phyloP scores from a whole-genome alignment of 2,888 invertebrate genomes.

The Mesochorus sp. region DNA sequence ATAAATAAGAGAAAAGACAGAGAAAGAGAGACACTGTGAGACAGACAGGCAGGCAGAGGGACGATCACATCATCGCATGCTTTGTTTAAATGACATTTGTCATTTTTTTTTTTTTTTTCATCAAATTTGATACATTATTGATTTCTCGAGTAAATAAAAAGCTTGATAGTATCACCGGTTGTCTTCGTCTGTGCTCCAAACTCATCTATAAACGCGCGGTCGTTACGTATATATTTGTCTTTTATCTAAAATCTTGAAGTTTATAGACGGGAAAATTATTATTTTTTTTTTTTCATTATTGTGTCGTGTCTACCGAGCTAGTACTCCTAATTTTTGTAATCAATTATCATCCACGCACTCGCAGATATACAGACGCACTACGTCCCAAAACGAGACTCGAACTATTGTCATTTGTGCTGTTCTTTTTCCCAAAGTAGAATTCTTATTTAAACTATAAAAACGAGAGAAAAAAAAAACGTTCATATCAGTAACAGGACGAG shows the following conservation, averaged over 20 bases:
- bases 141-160: neutral
- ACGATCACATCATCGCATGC: conserved; percentile 66
- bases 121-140: no score
- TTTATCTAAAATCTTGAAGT: conserved; percentile 37
- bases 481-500: conserved; percentile 33
- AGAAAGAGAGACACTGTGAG: conserved; percentile 59
- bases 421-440: neutral
- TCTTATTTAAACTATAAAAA: no score
- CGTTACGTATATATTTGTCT: neutral
- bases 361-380: neutral
- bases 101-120: neutral
- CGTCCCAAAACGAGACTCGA: conserved; percentile 24
- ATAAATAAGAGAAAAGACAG: conserved; percentile 37
- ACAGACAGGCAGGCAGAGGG: conserved; percentile 61
- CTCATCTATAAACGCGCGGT: conserved; percentile 6
- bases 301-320: conserved; percentile 31
- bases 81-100: conserved; percentile 44
- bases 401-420: conserved; percentile 22
- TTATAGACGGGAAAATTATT: neutral
- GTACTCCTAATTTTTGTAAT: conserved; percentile 20
- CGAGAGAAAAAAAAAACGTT: conserved; percentile 23
- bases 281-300: neutral
- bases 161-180: conserved; percentile 5
- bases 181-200: conserved; percentile 12
- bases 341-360: neutral